Evolutionary conservation across 2,113 vertebrate genomes (phyloP), one percentile per base, ranked within the genome.

Genomic region (Tachycineta bicolor): DNA sequence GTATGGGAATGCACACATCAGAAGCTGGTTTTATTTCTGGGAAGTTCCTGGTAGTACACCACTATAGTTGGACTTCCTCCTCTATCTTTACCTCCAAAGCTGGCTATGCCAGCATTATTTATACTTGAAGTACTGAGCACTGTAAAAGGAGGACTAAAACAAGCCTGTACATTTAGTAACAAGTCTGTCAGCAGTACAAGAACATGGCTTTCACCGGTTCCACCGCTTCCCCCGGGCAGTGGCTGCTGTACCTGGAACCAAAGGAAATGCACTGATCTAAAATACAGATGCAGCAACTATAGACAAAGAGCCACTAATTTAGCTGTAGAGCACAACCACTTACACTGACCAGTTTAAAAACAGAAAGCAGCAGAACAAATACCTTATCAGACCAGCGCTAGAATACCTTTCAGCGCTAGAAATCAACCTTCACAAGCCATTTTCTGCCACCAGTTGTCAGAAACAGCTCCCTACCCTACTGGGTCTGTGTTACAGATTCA

Each of bases 11-110:
- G 83, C 62, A 90, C 34, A 79, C 62, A 87, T 64, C 70, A 91
- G 84, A 56, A 88, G 41, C 24, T 64, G 22, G 28, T 85, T 94
- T 93, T 79, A 37, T 73, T 90, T 95, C 88, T 85, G 49, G 44
- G 84, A 94, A 90, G 37, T 37, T 91, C 41, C 87, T 53, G 29
- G 62, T 87, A 87, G 75, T 43, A 44, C 12, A 78, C 12, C 5
- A 31, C 31, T 77, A 43, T 6, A 83, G 20, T 17, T 74, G 68
- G 46, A 84, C 33, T 91, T 91, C 58, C 60, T 92, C 46, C 34
- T 84, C 34, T 39, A 55, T 60, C 83, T 74, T 50, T 56, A 88
- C 55, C 63, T 92, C 59, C 46, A 53, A 76, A 69, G 34, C 25
- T 65, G 23, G 47, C 44, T 63, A 12, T 33, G 23, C 34, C 84